Conservation (phyloP, 92 coral and sea anemone species). For the Phenganax marumi region DNA sequence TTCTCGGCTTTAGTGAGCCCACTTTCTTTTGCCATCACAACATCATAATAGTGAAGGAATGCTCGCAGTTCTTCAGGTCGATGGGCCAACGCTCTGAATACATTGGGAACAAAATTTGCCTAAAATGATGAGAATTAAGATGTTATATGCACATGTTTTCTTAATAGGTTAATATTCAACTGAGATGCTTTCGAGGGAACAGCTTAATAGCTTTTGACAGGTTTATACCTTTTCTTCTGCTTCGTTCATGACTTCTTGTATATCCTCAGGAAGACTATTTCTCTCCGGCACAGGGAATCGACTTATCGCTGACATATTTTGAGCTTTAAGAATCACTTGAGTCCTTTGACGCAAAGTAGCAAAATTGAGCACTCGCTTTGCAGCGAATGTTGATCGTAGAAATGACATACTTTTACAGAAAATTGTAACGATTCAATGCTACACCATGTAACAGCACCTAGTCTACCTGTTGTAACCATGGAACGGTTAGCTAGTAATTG, state of each 20-base stretch:
- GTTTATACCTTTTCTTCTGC: slow-evolving; percentile 76
- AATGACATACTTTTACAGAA: not conserved
- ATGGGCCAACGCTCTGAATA: slow-evolving; percentile 78
- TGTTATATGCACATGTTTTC: too few relatives aligned
- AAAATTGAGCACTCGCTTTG: not conserved
- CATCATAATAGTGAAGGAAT: slow-evolving; percentile 77
- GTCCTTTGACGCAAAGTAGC: not conserved
- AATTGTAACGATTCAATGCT: too few relatives aligned
- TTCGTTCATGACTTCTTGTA: slow-evolving; percentile 70
- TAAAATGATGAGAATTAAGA: slow-evolving; percentile 8
- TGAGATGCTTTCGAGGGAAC: too few relatives aligned
- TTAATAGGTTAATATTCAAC: too few relatives aligned
- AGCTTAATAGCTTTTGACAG: too few relatives aligned
- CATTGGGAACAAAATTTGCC: slow-evolving; percentile 89
- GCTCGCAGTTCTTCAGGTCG: slow-evolving; percentile 97
- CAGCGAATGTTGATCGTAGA: not conserved
- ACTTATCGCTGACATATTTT: slow-evolving; percentile 55
- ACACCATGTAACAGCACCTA: not conserved
- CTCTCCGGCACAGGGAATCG: slow-evolving; percentile 81
- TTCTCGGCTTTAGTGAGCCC: slow-evolving; percentile 86
- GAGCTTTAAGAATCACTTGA: not conserved
- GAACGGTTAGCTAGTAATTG: too few relatives aligned
- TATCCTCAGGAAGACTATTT: slow-evolving; percentile 68
- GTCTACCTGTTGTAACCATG: too few relatives aligned
- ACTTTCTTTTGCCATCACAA: slow-evolving; percentile 79